These are phyloP conservation scores for Leucoraja ocellata DNA, from an alignment of 2,797 vertebrate species.

Conservation along the genomic window DNA sequence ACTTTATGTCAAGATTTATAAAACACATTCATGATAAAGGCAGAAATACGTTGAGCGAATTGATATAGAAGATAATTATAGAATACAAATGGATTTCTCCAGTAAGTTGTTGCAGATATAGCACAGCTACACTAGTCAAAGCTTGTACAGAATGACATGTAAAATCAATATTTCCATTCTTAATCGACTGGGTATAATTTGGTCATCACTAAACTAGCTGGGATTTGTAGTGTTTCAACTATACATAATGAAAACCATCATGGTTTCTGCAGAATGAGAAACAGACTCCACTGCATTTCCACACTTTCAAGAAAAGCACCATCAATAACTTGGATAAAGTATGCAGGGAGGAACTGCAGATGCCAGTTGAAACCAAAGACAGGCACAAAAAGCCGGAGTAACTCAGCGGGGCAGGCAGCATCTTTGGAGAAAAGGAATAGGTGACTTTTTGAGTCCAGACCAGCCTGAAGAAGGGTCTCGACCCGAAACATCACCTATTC, in stretches of 20 bases:
- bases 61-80: neutral
- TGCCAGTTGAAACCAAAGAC: too few relatives aligned
- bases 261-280: neutral
- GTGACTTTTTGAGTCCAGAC: too few relatives aligned
- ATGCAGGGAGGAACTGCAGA: too few relatives aligned
- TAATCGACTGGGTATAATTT: neutral
- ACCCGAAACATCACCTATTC: too few relatives aligned
- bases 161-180: neutral
- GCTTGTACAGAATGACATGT: neutral
- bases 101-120: neutral
- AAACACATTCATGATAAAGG: neutral
- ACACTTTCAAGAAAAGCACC: neutral
- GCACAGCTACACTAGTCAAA: neutral
- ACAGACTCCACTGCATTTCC: neutral
- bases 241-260: neutral
- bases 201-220: neutral
- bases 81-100: neutral
- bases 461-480: too few relatives aligned
- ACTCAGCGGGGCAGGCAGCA: too few relatives aligned
- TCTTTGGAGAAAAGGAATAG: too few relatives aligned
- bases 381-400: too few relatives aligned
- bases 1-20: too few relatives aligned
- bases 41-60: neutral
- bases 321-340: neutral
- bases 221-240: slow-evolving; percentile 6